phyloP scores from a whole-genome alignment of 2,113 vertebrate species.

The Chloropsis cyanopogon region DNA sequence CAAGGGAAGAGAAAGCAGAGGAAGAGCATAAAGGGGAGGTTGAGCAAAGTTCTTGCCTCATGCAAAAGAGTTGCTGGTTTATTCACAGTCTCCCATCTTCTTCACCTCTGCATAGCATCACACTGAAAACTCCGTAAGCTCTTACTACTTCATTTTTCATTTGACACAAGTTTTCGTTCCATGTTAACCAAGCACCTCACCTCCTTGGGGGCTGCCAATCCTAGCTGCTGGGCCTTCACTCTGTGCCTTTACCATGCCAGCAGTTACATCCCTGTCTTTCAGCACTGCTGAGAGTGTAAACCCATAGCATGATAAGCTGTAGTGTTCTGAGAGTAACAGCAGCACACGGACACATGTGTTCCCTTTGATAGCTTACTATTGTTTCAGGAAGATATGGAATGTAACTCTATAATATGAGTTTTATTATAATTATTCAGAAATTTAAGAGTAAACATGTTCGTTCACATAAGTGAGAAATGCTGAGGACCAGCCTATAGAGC shows the following conservation, averaged over 20 bases:
- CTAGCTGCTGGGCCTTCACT: not conserved
- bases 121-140: not conserved
- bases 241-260: not conserved
- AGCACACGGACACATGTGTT: rapidly evolving
- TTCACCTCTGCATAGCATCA: not conserved
- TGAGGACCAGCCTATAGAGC: not conserved
- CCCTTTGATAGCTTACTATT: not conserved
- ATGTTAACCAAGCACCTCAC: not conserved
- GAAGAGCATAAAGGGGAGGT: not conserved
- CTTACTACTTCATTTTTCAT: not conserved
- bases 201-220: not conserved
- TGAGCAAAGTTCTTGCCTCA: not conserved
- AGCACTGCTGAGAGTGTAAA: not conserved
- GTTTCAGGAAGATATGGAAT: not conserved
- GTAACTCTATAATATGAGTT: not conserved
- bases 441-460: not conserved
- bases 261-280: not conserved
- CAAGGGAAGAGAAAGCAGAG: not conserved
- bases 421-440: not conserved
- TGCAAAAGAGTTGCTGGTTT: not conserved
- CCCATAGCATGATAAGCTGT: not conserved
- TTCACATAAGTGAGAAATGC: not conserved
- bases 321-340: not conserved
- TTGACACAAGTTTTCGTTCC: not conserved
- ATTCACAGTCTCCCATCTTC: not conserved